These are phyloP conservation scores for Myzus persicae DNA, from an alignment of 1,140 invertebrate genomes.

Conservation along the genomic window DNA sequence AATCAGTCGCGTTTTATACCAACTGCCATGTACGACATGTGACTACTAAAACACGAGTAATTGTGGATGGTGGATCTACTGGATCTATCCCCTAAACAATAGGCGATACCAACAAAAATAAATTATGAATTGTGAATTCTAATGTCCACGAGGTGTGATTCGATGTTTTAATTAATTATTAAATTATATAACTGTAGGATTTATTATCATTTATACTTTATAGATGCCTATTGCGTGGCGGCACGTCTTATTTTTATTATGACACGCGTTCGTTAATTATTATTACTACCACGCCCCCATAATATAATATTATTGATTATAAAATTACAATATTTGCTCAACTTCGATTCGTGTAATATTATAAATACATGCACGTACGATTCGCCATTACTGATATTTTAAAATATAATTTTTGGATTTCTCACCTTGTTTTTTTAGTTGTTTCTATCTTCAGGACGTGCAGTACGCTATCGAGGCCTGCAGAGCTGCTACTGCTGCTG, in stretches of 20 bases:
- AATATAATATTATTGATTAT: neutral
- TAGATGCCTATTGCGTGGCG: neutral
- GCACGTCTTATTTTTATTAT: neutral
- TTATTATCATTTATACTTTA: neutral
- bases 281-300: neutral
- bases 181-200: neutral
- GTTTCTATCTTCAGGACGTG: neutral
- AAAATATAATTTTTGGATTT: neutral
- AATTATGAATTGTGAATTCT: neutral
- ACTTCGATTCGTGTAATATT: neutral
- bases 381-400: neutral
- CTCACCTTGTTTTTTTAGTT: neutral
- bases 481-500: neutral
- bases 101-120: neutral
- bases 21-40: neutral
- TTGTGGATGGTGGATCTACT: neutral
- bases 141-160: neutral
- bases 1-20: neutral
- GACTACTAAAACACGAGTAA: neutral
- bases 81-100: neutral
- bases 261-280: neutral
- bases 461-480: neutral
- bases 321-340: neutral
- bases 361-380: neutral
- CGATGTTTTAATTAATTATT: neutral